Base-by-base conservation (phyloP, 2,113 vertebrate species). In the Cygnus atratus region DNA sequence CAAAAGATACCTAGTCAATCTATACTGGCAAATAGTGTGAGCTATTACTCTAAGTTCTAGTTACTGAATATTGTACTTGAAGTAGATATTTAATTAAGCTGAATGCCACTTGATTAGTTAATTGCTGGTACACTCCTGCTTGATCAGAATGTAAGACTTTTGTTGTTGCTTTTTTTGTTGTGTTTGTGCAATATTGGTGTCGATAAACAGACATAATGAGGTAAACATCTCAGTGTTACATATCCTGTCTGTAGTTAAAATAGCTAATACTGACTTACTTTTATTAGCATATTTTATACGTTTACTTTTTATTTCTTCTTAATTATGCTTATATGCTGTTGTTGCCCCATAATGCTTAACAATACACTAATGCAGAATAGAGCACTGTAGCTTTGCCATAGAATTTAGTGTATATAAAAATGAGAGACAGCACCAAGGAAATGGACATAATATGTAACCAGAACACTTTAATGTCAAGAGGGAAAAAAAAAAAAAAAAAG, bases 361-460 rank as follows among this genome's bases (percentile, higher is more conserved):
- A 84, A 7, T 57, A 65, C 46, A 52, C 21, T 13, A 26, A 11
- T 21, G 16, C 19, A 79, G 22, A 86, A 41, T n/a, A 71, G 8
- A 67, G 13, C 16, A 50, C 9, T 48, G 7, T 8, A 67, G 5
- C 25, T 80, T 24, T 22, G 3, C 6, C 10, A 3, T 26, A 65
- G 67, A 84, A 35, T 29, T 65, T 21, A n/a, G 8, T 33, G 4
- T 6, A 26, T 37, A 21, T 19, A 52, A 43, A 79, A 52, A 5
- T 41, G 9, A 71, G 33, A 63, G 43, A 46, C 37, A 35, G 1
- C 14, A 11, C 7, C 59, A 0, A 50, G 14, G 5, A 14, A 80
- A 22, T 6, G 3, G 8, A 7, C 18, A 43, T 25, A 52, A 3
- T 1, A 2, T 62, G 5, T 29, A 43, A 16, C 18, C 35, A 29